Conservation (phyloP, 2,797 vertebrate genomes). For the Enteromius mattozi region DNA sequence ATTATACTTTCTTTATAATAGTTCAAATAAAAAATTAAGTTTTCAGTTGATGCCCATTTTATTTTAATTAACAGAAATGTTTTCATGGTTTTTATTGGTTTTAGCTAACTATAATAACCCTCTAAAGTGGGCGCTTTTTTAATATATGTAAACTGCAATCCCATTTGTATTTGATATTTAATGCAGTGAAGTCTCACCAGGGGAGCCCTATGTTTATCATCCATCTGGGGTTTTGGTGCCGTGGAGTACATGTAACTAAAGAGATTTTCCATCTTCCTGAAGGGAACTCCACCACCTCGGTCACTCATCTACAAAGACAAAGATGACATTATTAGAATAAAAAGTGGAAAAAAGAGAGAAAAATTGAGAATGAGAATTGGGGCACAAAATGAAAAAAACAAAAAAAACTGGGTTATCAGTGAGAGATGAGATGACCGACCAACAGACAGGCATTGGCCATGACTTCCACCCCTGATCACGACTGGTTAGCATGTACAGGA, state of each 20-base stretch:
- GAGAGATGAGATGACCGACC: slow-evolving; percentile 6
- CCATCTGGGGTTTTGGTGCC: slow-evolving; percentile 86
- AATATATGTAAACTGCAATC: not conserved
- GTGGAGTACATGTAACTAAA: slow-evolving; percentile 98
- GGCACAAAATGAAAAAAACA: not conserved
- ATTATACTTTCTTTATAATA: not conserved
- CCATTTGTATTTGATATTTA: not conserved
- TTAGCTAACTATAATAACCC: not conserved
- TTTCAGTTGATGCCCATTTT: not conserved
- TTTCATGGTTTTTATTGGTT: not conserved
- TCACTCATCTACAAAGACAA: slow-evolving; percentile 85
- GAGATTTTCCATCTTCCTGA: slow-evolving; percentile 89
- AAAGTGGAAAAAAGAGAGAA: not conserved
- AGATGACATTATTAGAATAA: not conserved
- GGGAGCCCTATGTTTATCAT: slow-evolving; percentile 79
- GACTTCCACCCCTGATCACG: slow-evolving; percentile 7
- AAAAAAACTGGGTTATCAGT: not conserved
- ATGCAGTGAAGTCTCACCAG: slow-evolving; percentile 74
- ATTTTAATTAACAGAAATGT: not conserved
- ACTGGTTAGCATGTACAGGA: not conserved
- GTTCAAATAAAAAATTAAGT: not conserved
- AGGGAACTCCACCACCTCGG: slow-evolving; percentile 88
- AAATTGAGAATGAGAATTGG: not conserved
- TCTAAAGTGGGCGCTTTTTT: not conserved
- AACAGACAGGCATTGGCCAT: not conserved